These are phyloP conservation scores for Hybognathus amarus DNA, from an alignment of 2,797 vertebrate genomes.

Conservation along the genomic window DNA sequence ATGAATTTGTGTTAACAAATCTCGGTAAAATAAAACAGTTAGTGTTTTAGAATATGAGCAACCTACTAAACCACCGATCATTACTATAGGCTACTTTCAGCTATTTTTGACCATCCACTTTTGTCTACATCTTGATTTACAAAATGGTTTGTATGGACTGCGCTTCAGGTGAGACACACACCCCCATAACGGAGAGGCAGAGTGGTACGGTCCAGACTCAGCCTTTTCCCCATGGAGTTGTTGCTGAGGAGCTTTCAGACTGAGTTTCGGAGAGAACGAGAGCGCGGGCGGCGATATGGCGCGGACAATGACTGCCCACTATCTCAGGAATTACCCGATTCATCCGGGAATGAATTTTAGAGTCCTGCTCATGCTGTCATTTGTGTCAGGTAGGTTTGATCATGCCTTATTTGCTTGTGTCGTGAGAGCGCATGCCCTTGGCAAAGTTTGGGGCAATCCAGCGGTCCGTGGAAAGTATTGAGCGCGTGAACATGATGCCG, in stretches of 20 bases:
- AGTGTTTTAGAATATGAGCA: background rate
- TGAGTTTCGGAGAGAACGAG: constrained; percentile 65
- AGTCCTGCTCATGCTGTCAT: constrained; percentile 66
- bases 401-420: constrained; percentile 3
- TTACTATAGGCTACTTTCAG: background rate
- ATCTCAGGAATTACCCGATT: constrained; percentile 66
- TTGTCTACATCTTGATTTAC: background rate
- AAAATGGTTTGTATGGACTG: background rate
- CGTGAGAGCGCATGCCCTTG: constrained; percentile 13
- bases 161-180: constrained; percentile 67
- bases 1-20: background rate
- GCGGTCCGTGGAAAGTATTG: constrained; percentile 24
- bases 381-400: constrained; percentile 74
- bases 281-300: constrained; percentile 58
- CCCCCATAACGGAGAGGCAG: constrained; percentile 54
- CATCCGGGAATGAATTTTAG: constrained; percentile 56
- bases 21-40: background rate
- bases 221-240: constrained; percentile 74
- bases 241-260: constrained; percentile 80
- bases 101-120: background rate
- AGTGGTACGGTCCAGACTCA: constrained; percentile 81
- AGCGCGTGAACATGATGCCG: constrained; percentile 39
- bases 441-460: constrained; percentile 42
- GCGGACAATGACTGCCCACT: constrained; percentile 67
- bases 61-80: background rate